Conservation (phyloP, 2,113 vertebrate species). For the Alces alces region DNA sequence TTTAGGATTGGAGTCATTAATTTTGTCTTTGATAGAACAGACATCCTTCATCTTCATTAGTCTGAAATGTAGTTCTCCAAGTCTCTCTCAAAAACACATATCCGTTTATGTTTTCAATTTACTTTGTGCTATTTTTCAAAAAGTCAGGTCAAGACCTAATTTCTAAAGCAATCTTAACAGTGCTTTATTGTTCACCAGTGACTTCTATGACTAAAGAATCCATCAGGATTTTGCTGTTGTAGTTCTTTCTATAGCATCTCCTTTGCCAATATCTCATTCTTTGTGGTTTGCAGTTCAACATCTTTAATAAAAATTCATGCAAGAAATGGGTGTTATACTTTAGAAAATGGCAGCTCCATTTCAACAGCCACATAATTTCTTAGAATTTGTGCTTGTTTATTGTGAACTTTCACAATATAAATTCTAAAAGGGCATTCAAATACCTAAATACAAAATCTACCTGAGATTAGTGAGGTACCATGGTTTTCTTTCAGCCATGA, state of each 20-base stretch:
- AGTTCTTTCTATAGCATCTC: slow-evolving; percentile 70
- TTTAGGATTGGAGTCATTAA: slow-evolving; percentile 75
- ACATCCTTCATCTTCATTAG: slow-evolving; percentile 88
- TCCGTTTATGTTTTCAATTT: slow-evolving; percentile 90
- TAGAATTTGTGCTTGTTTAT: slow-evolving; percentile 63
- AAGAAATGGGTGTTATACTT: slow-evolving; percentile 61
- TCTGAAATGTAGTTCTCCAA: slow-evolving; percentile 74
- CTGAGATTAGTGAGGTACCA: slow-evolving; percentile 46
- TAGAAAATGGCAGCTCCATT: slow-evolving; percentile 53
- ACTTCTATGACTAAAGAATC: slow-evolving; percentile 86
- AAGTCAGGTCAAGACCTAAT: slow-evolving; percentile 89
- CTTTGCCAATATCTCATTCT: slow-evolving; percentile 63
- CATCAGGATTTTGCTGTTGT: slow-evolving; percentile 77
- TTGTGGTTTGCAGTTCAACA: slow-evolving; percentile 22
- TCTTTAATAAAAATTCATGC: slow-evolving; percentile 63
- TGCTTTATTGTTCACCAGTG: slow-evolving; percentile 77
- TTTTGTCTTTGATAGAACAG: slow-evolving; percentile 78
- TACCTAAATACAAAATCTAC: slow-evolving; percentile 44
- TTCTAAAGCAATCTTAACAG: slow-evolving; percentile 81
- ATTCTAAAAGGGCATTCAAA: slow-evolving; percentile 60
- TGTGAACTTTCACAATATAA: slow-evolving; percentile 57
- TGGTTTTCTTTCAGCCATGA: slow-evolving; percentile 51
- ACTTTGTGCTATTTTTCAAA: slow-evolving; percentile 86
- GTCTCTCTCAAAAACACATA: slow-evolving; percentile 67
- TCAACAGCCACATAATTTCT: slow-evolving; percentile 50